Base-by-base conservation (phyloP, 2,888 invertebrate species). In the Polymixis lichenea region DNA sequence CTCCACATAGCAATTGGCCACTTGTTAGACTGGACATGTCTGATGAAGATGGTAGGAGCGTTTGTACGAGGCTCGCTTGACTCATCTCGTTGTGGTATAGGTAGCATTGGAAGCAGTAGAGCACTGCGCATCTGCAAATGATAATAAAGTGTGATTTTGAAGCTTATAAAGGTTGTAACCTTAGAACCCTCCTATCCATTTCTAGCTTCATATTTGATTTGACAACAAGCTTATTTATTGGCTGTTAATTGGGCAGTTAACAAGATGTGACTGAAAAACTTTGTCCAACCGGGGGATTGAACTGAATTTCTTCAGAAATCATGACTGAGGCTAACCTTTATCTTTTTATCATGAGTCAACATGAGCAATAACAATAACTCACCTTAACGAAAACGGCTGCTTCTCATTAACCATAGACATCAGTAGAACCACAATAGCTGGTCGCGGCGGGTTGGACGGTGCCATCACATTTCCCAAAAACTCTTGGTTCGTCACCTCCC, bases 341-440 rank as follows among this genome's bases (percentile, higher is more conserved):
- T 9, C 1, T 11, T 2, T 46, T 11, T 11, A 6, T 46, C 43
- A 46, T 46, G 1, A 1, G 43, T 46, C 43, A 46, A 46, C 2
- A 46, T 46, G 43, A 46, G 43, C 43, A 46, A 11, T 46, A 46
- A 46, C 43, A 46, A 43, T 46, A 11, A 46, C 86, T 91, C 75
- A 96, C 96, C 96, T 94, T 58, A 97, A 91, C 8, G 97, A 95
- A 92, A 99, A 98, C 0, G 99, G 98, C 93, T 99, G 99, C 91
- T 99, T 99, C 93, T 99, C 99, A 93, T 99, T 99, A 11, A 99
- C 99, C 99, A 99, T 99, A 0, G 99, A 99, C 98, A 99, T 99
- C 15, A 99, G 95, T 13, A 99, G 97, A 62, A 99, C 98, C 0
- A 99, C 98, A 72, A 99, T 98, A 0, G 99, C 99, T 0, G 99